Conservation (phyloP, 1,140 invertebrate genomes). For the Catajapyx aquilonaris region DNA sequence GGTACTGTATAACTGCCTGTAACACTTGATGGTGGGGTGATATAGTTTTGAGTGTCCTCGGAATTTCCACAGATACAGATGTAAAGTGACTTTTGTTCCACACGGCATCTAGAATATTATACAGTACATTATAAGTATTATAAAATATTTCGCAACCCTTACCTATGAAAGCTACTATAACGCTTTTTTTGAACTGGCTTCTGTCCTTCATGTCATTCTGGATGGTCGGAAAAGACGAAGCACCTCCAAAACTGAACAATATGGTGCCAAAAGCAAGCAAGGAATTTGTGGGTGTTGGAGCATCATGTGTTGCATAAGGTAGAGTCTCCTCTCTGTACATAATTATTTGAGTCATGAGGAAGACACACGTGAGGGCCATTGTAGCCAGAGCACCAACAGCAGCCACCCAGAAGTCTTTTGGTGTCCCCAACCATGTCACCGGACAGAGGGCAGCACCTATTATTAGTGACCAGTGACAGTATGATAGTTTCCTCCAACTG, state of each 20-base stretch:
- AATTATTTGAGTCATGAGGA: slow-evolving; percentile 33
- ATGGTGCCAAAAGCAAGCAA: slow-evolving; percentile 39
- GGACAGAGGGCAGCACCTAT: slow-evolving; percentile 36
- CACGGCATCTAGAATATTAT: too few species aligned
- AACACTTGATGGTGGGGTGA: too few species aligned
- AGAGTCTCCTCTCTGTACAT: too few species aligned
- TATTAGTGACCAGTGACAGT: slow-evolving; percentile 38
- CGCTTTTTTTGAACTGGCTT: slow-evolving; percentile 27
- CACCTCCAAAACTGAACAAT: slow-evolving; percentile 41
- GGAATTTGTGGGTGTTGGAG: slow-evolving; percentile 24
- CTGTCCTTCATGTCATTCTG: slow-evolving; percentile 43
- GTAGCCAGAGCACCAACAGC: slow-evolving; percentile 32
- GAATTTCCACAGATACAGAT: too few species aligned
- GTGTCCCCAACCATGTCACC: slow-evolving; percentile 42
- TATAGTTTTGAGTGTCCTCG: too few species aligned
- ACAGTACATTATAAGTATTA: too few species aligned
- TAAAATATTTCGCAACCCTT: too few species aligned
- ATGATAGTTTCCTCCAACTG: slow-evolving; percentile 15
- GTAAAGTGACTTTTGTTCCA: too few species aligned
- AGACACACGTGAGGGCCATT: slow-evolving; percentile 29
- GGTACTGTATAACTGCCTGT: too few species aligned
- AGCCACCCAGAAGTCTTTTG: slow-evolving; percentile 44
- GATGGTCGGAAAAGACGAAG: slow-evolving; percentile 42
- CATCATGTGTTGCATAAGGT: too few species aligned
- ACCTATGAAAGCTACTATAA: slow-evolving; percentile 29